These are phyloP conservation scores for Trachelipus rathkii DNA, from an alignment of 1,140 invertebrate species.

Conservation along the genomic window DNA sequence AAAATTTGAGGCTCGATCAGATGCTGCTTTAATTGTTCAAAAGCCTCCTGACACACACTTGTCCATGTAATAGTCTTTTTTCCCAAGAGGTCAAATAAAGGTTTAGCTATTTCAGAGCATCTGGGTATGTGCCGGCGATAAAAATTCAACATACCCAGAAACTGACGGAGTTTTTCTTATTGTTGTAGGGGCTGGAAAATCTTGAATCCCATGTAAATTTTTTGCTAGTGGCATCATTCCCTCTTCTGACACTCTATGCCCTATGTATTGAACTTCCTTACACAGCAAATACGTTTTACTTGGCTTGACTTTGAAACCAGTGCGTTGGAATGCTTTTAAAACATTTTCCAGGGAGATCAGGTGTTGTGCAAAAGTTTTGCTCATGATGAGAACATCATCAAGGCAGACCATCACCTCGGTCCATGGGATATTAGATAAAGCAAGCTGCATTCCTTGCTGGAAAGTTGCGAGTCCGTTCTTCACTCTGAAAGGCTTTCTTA, in stretches of 20 bases:
- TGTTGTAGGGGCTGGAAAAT: too few species aligned
- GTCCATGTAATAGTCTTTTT: background rate
- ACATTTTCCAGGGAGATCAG: background rate
- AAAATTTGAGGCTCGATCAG: background rate
- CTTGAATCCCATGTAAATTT: background rate
- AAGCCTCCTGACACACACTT: background rate
- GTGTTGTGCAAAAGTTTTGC: background rate
- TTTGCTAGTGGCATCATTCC: background rate
- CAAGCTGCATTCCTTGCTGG: background rate
- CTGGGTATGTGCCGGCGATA: too few species aligned
- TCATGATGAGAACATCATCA: background rate
- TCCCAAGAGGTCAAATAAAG: too few species aligned
- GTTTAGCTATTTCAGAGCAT: too few species aligned
- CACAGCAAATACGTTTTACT: background rate
- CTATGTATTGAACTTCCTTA: background rate
- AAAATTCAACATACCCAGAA: too few species aligned
- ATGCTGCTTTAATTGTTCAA: background rate
- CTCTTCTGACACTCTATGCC: background rate
- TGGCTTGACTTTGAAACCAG: background rate
- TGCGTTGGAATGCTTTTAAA: background rate
- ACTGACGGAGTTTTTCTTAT: too few species aligned
- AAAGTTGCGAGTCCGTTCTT: constrained; percentile 6
- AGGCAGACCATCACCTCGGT: background rate
- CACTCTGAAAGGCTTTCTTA: constrained; percentile 16
- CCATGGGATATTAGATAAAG: background rate